phyloP scores from a whole-genome alignment of 2,888 invertebrate genomes.

The Leucophora obtusa region DNA sequence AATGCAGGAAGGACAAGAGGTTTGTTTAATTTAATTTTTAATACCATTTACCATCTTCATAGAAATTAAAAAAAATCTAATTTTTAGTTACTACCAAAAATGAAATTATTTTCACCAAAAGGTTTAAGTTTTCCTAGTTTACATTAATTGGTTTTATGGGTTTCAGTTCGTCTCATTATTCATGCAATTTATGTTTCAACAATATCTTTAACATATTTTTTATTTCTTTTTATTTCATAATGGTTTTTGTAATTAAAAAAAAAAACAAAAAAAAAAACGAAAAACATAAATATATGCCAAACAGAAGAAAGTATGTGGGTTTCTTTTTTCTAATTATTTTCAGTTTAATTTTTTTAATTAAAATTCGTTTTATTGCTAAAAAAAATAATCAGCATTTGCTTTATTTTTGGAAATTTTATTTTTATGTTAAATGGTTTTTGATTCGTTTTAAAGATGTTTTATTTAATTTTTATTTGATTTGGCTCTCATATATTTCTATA shows the following conservation, averaged over 20 bases:
- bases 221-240: slow-evolving; percentile 6
- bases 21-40: slow-evolving; percentile 79
- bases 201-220: slow-evolving; percentile 6
- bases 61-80: slow-evolving; percentile 3
- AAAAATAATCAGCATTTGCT: slow-evolving; percentile 54
- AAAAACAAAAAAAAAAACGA: slow-evolving; percentile 30
- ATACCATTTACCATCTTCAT: slow-evolving; percentile 54
- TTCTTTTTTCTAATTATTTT: slow-evolving; percentile 46
- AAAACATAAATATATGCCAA: slow-evolving; percentile 55
- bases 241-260: slow-evolving; percentile 14
- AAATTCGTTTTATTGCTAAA: slow-evolving; percentile 37
- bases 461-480: slow-evolving; percentile 49
- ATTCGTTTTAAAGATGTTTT: slow-evolving; percentile 23
- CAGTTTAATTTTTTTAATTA: slow-evolving; percentile 26
- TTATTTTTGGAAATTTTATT: slow-evolving; percentile 34
- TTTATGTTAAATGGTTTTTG: slow-evolving; percentile 7
- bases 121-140: not conserved
- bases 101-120: not conserved
- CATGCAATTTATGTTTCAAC: slow-evolving; percentile 1
- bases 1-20: slow-evolving; percentile 82
- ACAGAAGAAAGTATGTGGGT: slow-evolving; percentile 67
- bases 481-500: slow-evolving; percentile 42
- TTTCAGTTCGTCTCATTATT: not conserved
- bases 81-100: slow-evolving; percentile 46
- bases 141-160: not conserved